Percentiles rank a stretch among this genome's conserved stretches.
Evolutionary conservation across 2,888 invertebrate genomes (phyloP).

Genomic region (Chouioia cunea): DNA sequence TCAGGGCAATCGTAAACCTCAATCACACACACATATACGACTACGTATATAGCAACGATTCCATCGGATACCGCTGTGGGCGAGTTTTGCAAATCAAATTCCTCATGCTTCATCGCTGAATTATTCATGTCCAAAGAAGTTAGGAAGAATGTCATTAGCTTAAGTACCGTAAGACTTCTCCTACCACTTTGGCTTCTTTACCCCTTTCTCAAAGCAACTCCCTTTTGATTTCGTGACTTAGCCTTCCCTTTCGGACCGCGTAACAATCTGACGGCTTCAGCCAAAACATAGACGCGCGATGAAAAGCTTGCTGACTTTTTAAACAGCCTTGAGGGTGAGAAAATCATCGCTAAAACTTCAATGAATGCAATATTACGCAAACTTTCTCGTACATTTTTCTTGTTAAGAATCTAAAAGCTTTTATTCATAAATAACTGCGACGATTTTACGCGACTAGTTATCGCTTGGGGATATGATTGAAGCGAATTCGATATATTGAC

Average conservation of each 20-base stretch:
- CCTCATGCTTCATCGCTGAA: slow-evolving; percentile 34
- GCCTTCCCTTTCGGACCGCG: too few relatives aligned
- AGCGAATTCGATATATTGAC: too few relatives aligned
- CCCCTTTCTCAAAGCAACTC: slow-evolving; percentile 9
- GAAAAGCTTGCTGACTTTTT: slow-evolving; percentile 16
- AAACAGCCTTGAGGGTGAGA: slow-evolving; percentile 11
- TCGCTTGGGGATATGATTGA: too few relatives aligned
- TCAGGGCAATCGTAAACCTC: background rate
- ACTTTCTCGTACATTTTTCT: too few relatives aligned
- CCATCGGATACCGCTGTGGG: background rate
- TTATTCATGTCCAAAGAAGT: slow-evolving; percentile 44
- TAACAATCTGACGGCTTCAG: slow-evolving; percentile 5
- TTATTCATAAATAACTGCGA: too few relatives aligned
- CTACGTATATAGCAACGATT: background rate
- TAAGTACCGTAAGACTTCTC: slow-evolving; percentile 37
- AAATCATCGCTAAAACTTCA: background rate
- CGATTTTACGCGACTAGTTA: too few relatives aligned
- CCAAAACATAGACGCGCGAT: background rate
- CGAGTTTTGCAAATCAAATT: slow-evolving; percentile 47
- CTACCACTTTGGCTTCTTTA: background rate
- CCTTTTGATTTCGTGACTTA: slow-evolving; percentile 1
- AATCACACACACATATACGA: background rate
- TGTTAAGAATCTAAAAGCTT: too few relatives aligned
- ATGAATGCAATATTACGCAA: too few relatives aligned
- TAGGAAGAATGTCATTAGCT: slow-evolving; percentile 47